phyloP scores from a whole-genome alignment of 2,888 invertebrate species.

The Lasioglossum morio region DNA sequence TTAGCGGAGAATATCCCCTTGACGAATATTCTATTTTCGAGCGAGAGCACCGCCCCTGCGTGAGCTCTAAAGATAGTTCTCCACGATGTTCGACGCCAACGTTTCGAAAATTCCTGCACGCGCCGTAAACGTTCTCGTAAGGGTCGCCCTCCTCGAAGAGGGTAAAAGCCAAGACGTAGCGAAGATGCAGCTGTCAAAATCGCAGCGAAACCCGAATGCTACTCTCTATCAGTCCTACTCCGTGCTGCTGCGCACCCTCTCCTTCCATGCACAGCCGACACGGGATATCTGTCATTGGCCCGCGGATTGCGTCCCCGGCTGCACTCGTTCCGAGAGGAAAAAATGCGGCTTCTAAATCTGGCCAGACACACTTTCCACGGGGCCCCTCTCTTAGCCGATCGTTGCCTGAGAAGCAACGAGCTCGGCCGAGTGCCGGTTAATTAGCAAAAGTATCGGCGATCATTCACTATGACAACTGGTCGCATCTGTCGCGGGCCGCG shows the following conservation, averaged over 20 bases:
- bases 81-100: conserved; percentile 68
- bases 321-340: conserved; percentile 30
- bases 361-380: conserved; percentile 55
- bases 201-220: conserved; percentile 5
- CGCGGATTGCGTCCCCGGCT: conserved; percentile 27
- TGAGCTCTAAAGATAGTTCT: conserved; percentile 78
- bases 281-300: conserved; percentile 55
- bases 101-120: conserved; percentile 78
- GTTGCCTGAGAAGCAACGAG: conserved; percentile 9
- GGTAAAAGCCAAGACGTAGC: conserved; percentile 43
- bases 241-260: background rate
- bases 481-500: background rate
- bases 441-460: background rate
- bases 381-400: conserved; percentile 8
- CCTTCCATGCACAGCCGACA: conserved; percentile 2
- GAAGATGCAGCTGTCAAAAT: conserved; percentile 60
- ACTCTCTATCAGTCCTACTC: background rate
- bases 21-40: conserved; percentile 82
- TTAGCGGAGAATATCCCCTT: conserved; percentile 67
- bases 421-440: background rate
- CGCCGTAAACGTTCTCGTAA: conserved; percentile 50
- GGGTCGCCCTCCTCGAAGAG: conserved; percentile 62
- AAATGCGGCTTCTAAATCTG: conserved; percentile 54
- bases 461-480: background rate
- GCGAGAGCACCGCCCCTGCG: conserved; percentile 76